Conservation (phyloP, 2,888 invertebrate species). For the Esperia sulphurella region DNA sequence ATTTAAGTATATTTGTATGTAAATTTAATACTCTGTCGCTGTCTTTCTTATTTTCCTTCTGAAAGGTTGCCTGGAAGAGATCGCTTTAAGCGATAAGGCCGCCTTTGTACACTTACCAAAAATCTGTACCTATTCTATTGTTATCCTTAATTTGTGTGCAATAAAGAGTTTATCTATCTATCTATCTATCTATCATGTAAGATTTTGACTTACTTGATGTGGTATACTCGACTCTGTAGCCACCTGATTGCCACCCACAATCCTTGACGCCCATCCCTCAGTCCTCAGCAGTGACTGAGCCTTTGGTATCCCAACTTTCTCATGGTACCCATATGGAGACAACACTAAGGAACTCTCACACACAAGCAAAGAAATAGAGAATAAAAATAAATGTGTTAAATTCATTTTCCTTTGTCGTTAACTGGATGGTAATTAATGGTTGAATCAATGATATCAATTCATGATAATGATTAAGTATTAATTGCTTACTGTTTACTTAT, state of each 20-base stretch:
- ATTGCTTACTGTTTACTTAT: not conserved
- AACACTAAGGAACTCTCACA: not conserved
- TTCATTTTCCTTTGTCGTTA: not conserved
- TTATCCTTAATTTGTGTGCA: too few species aligned
- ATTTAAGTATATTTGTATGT: too few species aligned
- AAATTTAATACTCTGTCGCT: too few species aligned
- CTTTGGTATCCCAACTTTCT: conserved; percentile 3
- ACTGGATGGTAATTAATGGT: not conserved
- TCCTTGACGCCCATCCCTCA: conserved; percentile 1
- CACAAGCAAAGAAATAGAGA: not conserved
- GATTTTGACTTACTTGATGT: conserved; percentile 6
- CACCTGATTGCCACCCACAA: conserved; percentile 7
- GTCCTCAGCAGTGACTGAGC: not conserved
- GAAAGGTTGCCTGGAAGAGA: too few species aligned
- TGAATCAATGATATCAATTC: not conserved
- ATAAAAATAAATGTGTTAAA: not conserved
- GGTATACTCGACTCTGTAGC: not conserved
- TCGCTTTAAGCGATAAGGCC: too few species aligned
- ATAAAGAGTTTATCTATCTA: too few species aligned
- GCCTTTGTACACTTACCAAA: too few species aligned
- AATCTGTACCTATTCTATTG: too few species aligned
- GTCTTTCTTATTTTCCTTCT: too few species aligned
- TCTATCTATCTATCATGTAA: too few species aligned
- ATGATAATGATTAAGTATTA: not conserved
- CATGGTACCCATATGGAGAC: conserved; percentile 3